Evolutionary conservation across 1,140 invertebrate genomes (phyloP), one percentile per base, ranked within the genome.

Genomic region (Tribolium madens): DNA sequence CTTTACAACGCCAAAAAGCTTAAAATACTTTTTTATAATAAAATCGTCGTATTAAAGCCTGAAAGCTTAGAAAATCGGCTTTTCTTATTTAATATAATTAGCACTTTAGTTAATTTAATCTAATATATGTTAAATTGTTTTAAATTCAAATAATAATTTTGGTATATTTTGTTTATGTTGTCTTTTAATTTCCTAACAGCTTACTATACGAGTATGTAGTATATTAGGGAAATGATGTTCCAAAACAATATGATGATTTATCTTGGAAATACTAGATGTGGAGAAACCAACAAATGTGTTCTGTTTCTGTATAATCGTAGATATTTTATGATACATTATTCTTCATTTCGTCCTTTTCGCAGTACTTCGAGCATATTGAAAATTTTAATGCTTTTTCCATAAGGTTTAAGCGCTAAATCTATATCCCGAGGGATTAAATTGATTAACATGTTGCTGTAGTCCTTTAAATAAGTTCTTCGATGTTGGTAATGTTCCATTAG

Each of bases 401-500:
- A 60, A 60, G 50, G 13, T 26, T 17, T 17, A 18, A 21, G 9
- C 9, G 18, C 7, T 14, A 14, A 64, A 64, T 33, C 57, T 64
- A 42, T 42, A 64, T 64, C 57, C 36, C 57, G 10, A 4, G 57
- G 26, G 26, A 9, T 36, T 33, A 64, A 64, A 64, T 64, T 60
- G 21, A 60, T 7, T 4, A 18, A 18, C 53, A 60, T 18, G 21
- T 64, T 33, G 26, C 57, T 33, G 21, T 64, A 64, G 57, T 64
- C 31, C 31, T 31, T 26, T 33, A 36, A 64, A 64, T 33, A 64
- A 64, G 21, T 64, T 64, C 21, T 64, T 64, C 21, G 26, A 64
- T 64, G 57, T 64, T 64, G 13, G 57, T 26, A 64, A 33, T 64
- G 57, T 64, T 64, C 36, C 26, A 36, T 31, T 64, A 64, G 2